A percentile compares a stretch with the other conserved stretches of the same genome.
phyloP scores from a whole-genome alignment of 2,113 vertebrate genomes.

The Noturus placidus region DNA sequence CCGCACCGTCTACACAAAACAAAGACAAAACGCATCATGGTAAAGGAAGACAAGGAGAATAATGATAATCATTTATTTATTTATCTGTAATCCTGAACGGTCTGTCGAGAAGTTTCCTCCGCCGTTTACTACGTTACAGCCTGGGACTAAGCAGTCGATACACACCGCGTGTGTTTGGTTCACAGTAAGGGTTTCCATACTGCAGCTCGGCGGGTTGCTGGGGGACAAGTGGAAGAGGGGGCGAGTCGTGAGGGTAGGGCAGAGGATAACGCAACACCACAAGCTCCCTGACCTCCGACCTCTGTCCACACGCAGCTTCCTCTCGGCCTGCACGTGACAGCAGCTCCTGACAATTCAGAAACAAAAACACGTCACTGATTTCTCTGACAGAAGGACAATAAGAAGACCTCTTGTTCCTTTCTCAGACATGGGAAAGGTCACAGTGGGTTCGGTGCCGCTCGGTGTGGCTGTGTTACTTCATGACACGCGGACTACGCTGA shows the following conservation, averaged over 20 bases:
- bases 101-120: neutral
- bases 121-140: neutral
- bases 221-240: conserved; percentile 75
- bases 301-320: conserved; percentile 64
- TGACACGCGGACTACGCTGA: no score
- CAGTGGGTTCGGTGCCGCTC: no score
- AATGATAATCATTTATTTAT: no score
- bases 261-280: conserved; percentile 75
- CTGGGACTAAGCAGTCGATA: neutral
- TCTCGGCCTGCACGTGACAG: conserved; percentile 70
- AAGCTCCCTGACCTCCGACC: conserved; percentile 66
- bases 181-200: conserved; percentile 89
- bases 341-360: conserved; percentile 76
- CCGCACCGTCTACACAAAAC: conserved; percentile 76
- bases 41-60: neutral
- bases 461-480: no score
- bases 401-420: no score
- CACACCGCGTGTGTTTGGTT: conserved; percentile 40
- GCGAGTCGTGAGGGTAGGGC: conserved; percentile 79
- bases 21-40: conserved; percentile 39
- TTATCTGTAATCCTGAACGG: neutral
- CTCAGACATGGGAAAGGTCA: no score
- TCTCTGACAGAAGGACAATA: neutral
- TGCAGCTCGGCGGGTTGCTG: conserved; percentile 83
- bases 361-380: neutral